Base-by-base conservation (phyloP, 2,888 invertebrate genomes). In the Zygogramma bicolorata region DNA sequence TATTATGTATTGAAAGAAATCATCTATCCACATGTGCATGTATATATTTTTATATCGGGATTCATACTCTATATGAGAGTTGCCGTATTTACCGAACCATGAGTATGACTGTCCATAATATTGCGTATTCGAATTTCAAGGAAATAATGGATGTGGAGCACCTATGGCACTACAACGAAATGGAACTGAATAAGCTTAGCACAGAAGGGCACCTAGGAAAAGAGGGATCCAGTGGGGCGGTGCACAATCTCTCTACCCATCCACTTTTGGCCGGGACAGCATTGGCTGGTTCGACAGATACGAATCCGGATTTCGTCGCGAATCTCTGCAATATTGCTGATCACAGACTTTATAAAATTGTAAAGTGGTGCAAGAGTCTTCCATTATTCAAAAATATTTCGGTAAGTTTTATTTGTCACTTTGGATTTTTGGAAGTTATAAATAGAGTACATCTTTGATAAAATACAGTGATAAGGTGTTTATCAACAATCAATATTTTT, bases 61-160 rank as follows among this genome's bases (percentile, higher is more conserved):
- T n/a, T n/a, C n/a, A n/a, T n/a, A n/a, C n/a, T n/a, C n/a, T n/a
- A n/a, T n/a, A n/a, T n/a, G n/a, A n/a, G n/a, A n/a, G n/a, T n/a
- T n/a, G n/a, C n/a, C n/a, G n/a, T n/a, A n/a, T n/a, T n/a, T n/a
- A n/a, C n/a, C n/a, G n/a, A n/a, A n/a, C n/a, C n/a, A n/a, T n/a
- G n/a, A n/a, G n/a, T n/a, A n/a, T n/a, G n/a, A n/a, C n/a, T n/a
- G n/a, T n/a, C n/a, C n/a, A n/a, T n/a, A n/a, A n/a, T n/a, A n/a
- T n/a, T n/a, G n/a, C n/a, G n/a, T n/a, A n/a, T n/a, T n/a, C n/a
- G 42, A 65, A 80, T 63, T 80, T 87, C 0, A 87, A 96, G 93
- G 97, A 97, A 90, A 97, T 97, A 88, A 96, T 97, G 94, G 96
- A 97, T 85, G 97, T 97, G 84, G 97, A 97, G 87, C 97, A 97